Base-by-base conservation (phyloP, 2,113 vertebrate genomes). In the Callipepla californica region DNA sequence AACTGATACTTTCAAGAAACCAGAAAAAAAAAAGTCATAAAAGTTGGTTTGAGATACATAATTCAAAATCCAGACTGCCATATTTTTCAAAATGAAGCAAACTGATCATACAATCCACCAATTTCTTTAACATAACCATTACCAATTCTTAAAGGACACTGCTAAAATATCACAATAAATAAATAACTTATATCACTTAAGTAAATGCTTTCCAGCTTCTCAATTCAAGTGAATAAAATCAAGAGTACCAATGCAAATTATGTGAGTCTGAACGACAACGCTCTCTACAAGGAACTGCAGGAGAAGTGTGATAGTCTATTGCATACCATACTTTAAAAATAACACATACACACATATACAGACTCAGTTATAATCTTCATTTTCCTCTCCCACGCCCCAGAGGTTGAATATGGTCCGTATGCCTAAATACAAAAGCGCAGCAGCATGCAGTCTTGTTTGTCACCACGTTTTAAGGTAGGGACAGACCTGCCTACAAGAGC, bases 121-220 rank as follows among this genome's bases (percentile, higher is more conserved):
- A 13, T 80, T 91, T 47, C 45, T 36, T 65, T 86, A 75, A 80
- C 28, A 50, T 30, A 77, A 62, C 34, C 77, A 48, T 23, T 74
- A 81, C 30, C 80, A 65, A 74, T 77, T 91, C 47, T 77, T 75
- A 80, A 53, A 75, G 79, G 65, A 94, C n/a, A 70, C 45, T 55
- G 73, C 42, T 84, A 85, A 80, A 85, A 86, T 94, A 95, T 94
- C 94, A 96, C 96, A 97, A 95, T 94, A 96, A 96, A 97, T 96
- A 97, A 97, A 96, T 97, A 96, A 96, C 32, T 95, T 96, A 91
- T 17, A 93, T 55, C 45, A 53, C 32, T 80, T 92, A 32, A 94
- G 76, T 53, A 94, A 94, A 93, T 88, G 59, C 42, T 91, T 96
- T 94, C 94, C 81, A 82, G 32, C 82, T 91, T 92, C 87, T 80